Evolutionary conservation across 2,888 invertebrate genomes (phyloP).

Genomic region (Caenorhabditis wallacei): DNA sequence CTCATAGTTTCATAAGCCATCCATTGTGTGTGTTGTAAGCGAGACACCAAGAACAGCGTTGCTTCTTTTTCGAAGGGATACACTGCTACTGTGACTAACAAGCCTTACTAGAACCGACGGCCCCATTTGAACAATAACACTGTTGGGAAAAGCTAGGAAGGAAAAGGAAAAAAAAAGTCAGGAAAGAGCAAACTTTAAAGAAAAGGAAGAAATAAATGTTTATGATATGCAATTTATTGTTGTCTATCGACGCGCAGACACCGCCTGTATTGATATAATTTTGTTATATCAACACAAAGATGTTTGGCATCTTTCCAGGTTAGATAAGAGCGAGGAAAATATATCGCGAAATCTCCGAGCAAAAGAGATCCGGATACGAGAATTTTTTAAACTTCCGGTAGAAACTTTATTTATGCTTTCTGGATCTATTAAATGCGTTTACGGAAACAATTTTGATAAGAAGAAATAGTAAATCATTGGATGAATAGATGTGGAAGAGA

Average conservation of each 20-base stretch:
- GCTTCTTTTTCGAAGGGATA: not conserved
- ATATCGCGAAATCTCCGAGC: not conserved
- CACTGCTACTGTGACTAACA: not conserved
- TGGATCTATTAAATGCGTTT: not conserved
- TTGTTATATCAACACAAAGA: conserved; percentile 28
- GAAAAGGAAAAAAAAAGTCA: not conserved
- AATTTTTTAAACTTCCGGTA: conserved; percentile 7
- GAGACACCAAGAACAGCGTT: too few species aligned
- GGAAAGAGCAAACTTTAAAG: too few species aligned
- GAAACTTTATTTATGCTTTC: not conserved
- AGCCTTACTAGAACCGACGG: not conserved
- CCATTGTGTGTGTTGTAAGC: conserved; percentile 46
- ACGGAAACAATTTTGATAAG: too few species aligned
- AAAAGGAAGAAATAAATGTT: too few species aligned
- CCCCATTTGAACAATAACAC: too few species aligned
- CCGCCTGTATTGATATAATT: conserved; percentile 30
- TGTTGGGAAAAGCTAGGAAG: not conserved
- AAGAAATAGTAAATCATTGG: conserved; percentile 18
- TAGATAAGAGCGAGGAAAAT: not conserved
- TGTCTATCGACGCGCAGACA: not conserved
- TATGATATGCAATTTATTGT: conserved; percentile 25
- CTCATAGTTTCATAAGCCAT: conserved; percentile 65
- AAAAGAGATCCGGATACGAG: conserved; percentile 32
- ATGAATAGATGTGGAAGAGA: too few species aligned
- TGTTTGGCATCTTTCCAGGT: conserved; percentile 9